Evolutionary conservation across 30 jellyfish, hydroid and myxozoan genomes (phyloP).

Genomic region (Sanderia malayensis): DNA sequence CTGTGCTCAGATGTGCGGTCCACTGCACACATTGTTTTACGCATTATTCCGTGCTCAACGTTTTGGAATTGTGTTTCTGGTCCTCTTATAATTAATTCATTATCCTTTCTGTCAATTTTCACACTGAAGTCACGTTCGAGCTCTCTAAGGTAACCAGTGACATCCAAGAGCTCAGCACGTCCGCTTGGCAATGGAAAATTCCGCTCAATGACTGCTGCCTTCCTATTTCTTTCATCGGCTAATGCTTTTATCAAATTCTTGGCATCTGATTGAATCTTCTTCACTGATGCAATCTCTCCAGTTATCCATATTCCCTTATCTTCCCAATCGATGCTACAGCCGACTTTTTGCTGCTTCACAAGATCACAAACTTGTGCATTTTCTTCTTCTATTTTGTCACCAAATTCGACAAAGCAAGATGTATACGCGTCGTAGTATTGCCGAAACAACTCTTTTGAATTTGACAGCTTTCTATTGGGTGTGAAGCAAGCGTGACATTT

Average conservation of each 20-base stretch:
- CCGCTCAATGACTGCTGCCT: neutral
- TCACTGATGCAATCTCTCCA: neutral
- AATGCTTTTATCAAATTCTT: neutral
- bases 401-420: neutral
- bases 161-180: neutral
- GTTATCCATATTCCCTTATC: neutral
- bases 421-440: neutral
- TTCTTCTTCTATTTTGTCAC: neutral
- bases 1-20: neutral
- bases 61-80: neutral
- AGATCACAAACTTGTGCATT: too few relatives aligned
- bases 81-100: neutral
- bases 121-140: neutral
- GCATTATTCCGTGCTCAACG: neutral
- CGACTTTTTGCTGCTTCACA: too few relatives aligned
- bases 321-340: neutral
- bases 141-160: neutral
- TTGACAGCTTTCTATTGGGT: neutral
- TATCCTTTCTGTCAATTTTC: neutral
- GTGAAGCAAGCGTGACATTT: neutral
- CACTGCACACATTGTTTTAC: neutral
- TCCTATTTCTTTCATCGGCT: neutral
- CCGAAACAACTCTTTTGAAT: neutral
- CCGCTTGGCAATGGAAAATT: neutral
- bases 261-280: neutral